These are phyloP conservation scores for Caenorhabditis parvicauda DNA, from an alignment of 2,888 invertebrate genomes.

Conservation along the genomic window DNA sequence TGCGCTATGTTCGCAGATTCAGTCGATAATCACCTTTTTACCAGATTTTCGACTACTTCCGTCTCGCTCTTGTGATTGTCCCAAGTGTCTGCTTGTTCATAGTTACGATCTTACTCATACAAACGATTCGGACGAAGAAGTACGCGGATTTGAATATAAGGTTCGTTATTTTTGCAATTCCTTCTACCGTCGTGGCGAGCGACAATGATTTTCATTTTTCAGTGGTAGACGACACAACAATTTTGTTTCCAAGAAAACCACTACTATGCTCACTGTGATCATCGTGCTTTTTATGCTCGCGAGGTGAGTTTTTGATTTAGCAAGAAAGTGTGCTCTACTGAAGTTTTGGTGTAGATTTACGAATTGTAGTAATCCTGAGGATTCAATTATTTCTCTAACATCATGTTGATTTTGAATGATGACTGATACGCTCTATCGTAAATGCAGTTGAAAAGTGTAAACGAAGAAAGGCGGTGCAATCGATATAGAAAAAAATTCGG, in stretches of 20 bases:
- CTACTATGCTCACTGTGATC: slow-evolving; percentile 47
- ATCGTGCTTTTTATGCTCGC: slow-evolving; percentile 46
- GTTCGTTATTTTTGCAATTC: too few relatives aligned
- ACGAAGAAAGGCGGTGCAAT: not conserved
- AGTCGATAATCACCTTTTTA: slow-evolving; percentile 4
- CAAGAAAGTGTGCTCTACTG: too few relatives aligned
- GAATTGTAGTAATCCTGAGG: too few relatives aligned
- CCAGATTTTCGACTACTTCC: slow-evolving; percentile 36
- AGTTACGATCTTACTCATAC: slow-evolving; percentile 43
- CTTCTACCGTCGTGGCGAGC: too few relatives aligned
- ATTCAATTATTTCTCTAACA: too few relatives aligned
- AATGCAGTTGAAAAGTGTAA: not conserved
- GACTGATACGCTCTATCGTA: too few relatives aligned
- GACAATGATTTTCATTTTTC: too few relatives aligned
- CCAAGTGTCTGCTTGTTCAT: slow-evolving; percentile 38
- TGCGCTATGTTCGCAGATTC: too few relatives aligned
- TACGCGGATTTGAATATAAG: too few relatives aligned
- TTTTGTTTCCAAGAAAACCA: slow-evolving; percentile 34
- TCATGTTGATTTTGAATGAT: too few relatives aligned
- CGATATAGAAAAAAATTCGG: not conserved
- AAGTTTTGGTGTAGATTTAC: too few relatives aligned
- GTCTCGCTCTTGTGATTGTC: slow-evolving; percentile 29
- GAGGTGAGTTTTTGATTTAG: slow-evolving; percentile 10
- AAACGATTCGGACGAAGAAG: slow-evolving; percentile 33
- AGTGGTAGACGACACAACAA: slow-evolving; percentile 8